phyloP scores from a whole-genome alignment of 2,113 vertebrate genomes.

The Dendrocopos noguchii region DNA sequence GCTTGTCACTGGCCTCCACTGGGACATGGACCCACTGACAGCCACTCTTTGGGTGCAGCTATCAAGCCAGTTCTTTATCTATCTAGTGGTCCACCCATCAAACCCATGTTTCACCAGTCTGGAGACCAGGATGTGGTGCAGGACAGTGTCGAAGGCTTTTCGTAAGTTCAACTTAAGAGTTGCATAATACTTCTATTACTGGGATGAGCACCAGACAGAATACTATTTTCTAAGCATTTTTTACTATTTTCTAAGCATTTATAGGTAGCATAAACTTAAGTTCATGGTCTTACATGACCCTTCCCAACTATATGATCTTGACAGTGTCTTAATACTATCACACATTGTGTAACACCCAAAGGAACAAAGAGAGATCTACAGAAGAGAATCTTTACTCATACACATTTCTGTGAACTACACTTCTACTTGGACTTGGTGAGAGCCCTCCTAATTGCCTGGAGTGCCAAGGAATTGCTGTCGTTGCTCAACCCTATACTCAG shows the following conservation, averaged over 20 bases:
- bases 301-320: neutral
- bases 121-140: too few relatives aligned
- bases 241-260: neutral
- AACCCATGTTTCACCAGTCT: too few relatives aligned
- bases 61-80: too few relatives aligned
- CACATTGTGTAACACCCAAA: neutral
- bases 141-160: neutral
- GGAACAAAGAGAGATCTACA: accelerated
- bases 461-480: neutral
- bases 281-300: neutral
- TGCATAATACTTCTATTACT: neutral
- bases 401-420: neutral
- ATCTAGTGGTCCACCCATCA: too few relatives aligned
- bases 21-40: too few relatives aligned
- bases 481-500: neutral
- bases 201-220: neutral
- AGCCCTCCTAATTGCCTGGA: neutral
- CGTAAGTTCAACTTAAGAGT: neutral
- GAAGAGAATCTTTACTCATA: neutral
- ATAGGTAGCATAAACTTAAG: neutral
- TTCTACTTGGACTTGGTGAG: neutral
- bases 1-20: too few relatives aligned
- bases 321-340: neutral
- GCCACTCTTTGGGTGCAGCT: too few relatives aligned
- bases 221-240: neutral